Base-by-base conservation (phyloP, 2,113 vertebrate genomes). In the Mustelus asterias region DNA sequence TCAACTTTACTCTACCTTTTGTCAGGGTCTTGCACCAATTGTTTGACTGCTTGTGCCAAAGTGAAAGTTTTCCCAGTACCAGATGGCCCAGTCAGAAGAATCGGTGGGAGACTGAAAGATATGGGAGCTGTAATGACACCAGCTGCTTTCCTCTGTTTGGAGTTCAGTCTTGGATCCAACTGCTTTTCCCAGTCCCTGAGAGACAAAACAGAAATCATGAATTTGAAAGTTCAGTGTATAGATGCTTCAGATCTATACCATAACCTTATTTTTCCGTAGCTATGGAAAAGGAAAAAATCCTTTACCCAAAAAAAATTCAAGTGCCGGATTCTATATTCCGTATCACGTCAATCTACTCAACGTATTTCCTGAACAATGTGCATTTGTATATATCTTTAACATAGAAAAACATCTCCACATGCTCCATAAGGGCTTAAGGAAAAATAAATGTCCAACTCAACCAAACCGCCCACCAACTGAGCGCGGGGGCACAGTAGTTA, bases 31-130 rank as follows among this genome's bases (percentile, higher is more conserved):
- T 93, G 95, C 69, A 96, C 95, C 70, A 96, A 95, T 2, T 88
- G 58, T 85, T 48, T 65, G n/a, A 92, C 29, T 29, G 94, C 86
- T 60, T 95, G 88, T 14, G 96, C 67, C 85, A 96, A 94, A 44
- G 96, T 94, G 96, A 96, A 96, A 24, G 96, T 96, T 85, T 96
- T 96, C 16, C 95, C 96, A 2, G 96, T 96, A 85, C 96, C 96
- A 41, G 72, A 96, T 3, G 96, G 96, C 3, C 96, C 96, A 14
- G 90, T 95, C 58, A 96, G 37, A 14, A 96, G 95, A 37, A 96
- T 78, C 18, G 96, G 96, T 54, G 96, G 96, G 37, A 96, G 96
- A 13, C 58, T 80, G 58, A 96, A 60, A 3, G 88, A 96, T 5
- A 89, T 80, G 8, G 96, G 93, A 7, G 96, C 86, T 58, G 95